Evolutionary conservation across 2,113 vertebrate species (phyloP).

Genomic region (Perca flavescens): DNA sequence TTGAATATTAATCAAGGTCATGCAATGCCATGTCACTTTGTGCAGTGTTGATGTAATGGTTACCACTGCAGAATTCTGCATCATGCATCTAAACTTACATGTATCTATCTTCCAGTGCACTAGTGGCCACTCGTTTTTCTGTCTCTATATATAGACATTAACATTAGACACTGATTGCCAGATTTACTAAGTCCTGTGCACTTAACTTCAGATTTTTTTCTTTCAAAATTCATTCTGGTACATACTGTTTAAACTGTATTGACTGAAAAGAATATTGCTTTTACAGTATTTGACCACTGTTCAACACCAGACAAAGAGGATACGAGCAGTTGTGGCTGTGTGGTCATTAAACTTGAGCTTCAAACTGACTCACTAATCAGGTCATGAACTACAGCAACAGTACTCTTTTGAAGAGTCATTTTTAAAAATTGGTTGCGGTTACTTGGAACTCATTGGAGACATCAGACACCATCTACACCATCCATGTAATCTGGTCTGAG

Average conservation of each 20-base stretch:
- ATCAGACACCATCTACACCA: not conserved
- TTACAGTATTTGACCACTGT: not conserved
- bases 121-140: not conserved
- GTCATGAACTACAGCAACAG: not conserved
- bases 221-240: not conserved
- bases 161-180: not conserved
- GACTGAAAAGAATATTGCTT: not conserved
- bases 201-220: not conserved
- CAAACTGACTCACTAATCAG: not conserved
- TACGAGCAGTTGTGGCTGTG: not conserved
- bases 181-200: not conserved
- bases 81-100: not conserved
- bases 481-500: not conserved
- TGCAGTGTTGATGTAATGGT: not conserved
- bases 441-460: not conserved
- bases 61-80: not conserved
- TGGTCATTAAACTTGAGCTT: not conserved
- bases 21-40: not conserved
- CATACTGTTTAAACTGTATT: not conserved
- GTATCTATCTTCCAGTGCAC: not conserved
- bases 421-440: not conserved
- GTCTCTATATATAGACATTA: not conserved
- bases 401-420: no score
- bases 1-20: conserved; percentile 45
- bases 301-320: not conserved